Evolutionary conservation across 2,113 vertebrate species (phyloP), one percentile per base, ranked within the genome.

Genomic region (Athene noctua): DNA sequence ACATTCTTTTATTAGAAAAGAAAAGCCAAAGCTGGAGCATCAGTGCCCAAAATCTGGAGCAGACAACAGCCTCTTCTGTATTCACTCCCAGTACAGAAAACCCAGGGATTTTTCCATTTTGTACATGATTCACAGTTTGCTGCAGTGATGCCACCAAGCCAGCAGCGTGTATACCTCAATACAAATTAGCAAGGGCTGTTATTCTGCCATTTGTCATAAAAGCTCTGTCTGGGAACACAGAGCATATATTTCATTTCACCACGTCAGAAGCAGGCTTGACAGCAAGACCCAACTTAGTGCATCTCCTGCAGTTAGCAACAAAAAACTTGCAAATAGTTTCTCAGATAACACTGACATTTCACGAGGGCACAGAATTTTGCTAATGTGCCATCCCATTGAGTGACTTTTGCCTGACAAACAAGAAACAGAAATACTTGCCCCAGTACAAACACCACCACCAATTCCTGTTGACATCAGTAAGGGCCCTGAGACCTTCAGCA

Each of bases 201-300:
- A 87, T 94, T 88, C 72, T 93, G 25, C 47, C 47, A 36, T 81
- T 96, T 92, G 80, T 86, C 80, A 84, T 80, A 61, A 86, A 86
- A 78, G 20, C 11, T 87, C 21, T 84, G 16, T 49, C 78, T 86
- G 85, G 67, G 58, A 96, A 85, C 65, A 66, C 25, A 86, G 80
- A 88, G 10, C 10, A 32, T 26, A 13, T 95, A 90, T 92, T 94
- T 93, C 49, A 80, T 58, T 88, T 94, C 63, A 49, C 36, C 68
- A 75, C n/a, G 34, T 91, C 61, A 80, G 29, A 83, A 86, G 15
- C 44, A 86, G 25, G 21, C 78, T 88, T 91, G 80, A 91, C 70
- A 90, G 18, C 19, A 72, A 74, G 36, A 62, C 29, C 25, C 32
- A 88, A 21, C 40, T 55, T 86, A 65, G 23, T 15, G 26, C 32